Evolutionary conservation across 1,140 invertebrate genomes (phyloP).

Genomic region (Orchestia grillus): DNA sequence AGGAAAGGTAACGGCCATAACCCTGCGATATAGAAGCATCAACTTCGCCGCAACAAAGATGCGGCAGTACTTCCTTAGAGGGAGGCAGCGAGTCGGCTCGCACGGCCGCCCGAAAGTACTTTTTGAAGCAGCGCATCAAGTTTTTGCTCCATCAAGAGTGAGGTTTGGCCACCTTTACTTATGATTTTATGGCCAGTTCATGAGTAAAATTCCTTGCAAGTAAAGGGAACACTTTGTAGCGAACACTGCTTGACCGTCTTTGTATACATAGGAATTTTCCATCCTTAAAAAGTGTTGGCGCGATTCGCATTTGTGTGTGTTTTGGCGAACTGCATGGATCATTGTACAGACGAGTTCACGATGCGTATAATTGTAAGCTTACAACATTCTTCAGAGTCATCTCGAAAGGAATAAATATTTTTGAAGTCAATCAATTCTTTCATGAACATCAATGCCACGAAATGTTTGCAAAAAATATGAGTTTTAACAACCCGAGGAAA

Average conservation of each 20-base stretch:
- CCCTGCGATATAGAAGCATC: slow-evolving; percentile 1
- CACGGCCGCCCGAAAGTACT: background rate
- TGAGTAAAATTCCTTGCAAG: background rate
- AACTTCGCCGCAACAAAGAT: slow-evolving; percentile 22
- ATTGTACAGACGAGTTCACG: too few species aligned
- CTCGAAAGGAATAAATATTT: too few species aligned
- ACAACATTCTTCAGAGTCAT: too few species aligned
- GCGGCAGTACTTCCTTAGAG: background rate
- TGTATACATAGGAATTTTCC: background rate
- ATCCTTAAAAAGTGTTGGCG: background rate
- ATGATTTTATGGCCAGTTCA: background rate
- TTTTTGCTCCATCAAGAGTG: background rate
- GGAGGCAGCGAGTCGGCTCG: background rate
- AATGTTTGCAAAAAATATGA: too few species aligned
- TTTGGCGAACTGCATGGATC: too few species aligned
- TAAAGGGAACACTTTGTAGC: background rate
- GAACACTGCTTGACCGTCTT: background rate
- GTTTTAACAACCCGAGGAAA: too few species aligned
- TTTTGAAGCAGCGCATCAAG: background rate
- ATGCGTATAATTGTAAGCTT: too few species aligned
- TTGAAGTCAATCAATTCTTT: too few species aligned
- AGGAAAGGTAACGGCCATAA: slow-evolving; percentile 52
- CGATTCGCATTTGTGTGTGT: background rate
- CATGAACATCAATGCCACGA: too few species aligned
- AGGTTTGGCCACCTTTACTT: background rate